Conservation (phyloP, 2,888 invertebrate genomes). For the Notodonta ziczac region DNA sequence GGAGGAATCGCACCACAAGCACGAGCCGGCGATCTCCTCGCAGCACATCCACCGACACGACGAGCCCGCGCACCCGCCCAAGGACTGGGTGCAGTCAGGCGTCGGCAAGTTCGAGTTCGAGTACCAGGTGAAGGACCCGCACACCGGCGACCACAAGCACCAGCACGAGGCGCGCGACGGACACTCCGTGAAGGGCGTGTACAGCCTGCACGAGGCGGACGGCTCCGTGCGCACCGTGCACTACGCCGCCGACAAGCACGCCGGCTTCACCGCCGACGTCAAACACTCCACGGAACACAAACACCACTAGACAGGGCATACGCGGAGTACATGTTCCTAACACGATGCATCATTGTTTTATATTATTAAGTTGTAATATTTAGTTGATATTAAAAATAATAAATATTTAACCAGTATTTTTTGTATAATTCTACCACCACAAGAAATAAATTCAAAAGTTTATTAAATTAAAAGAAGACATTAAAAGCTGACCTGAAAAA, state of each 20-base stretch:
- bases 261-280: slow-evolving; percentile 9
- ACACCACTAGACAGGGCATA: background rate
- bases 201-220: slow-evolving; percentile 82
- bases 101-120: slow-evolving; percentile 13
- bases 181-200: slow-evolving; percentile 84
- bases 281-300: background rate
- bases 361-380: too few species aligned
- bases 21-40: slow-evolving; percentile 3
- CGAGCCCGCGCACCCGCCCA: slow-evolving; percentile 2
- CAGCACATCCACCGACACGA: slow-evolving; percentile 4
- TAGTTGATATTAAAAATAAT: too few species aligned
- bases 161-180: slow-evolving; percentile 17
- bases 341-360: too few species aligned
- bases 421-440: too few species aligned
- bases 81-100: slow-evolving; percentile 5
- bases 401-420: too few species aligned
- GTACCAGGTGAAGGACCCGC: slow-evolving; percentile 16
- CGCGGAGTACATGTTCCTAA: too few species aligned
- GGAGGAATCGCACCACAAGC: background rate
- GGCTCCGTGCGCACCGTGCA: slow-evolving; percentile 16
- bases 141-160: slow-evolving; percentile 20
- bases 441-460: too few species aligned
- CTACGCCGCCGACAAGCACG: slow-evolving; percentile 17
- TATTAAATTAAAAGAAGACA: too few species aligned
- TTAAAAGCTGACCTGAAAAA: too few species aligned